phyloP scores from a whole-genome alignment of 2,113 vertebrate genomes.

The Ptyas mucosa region DNA sequence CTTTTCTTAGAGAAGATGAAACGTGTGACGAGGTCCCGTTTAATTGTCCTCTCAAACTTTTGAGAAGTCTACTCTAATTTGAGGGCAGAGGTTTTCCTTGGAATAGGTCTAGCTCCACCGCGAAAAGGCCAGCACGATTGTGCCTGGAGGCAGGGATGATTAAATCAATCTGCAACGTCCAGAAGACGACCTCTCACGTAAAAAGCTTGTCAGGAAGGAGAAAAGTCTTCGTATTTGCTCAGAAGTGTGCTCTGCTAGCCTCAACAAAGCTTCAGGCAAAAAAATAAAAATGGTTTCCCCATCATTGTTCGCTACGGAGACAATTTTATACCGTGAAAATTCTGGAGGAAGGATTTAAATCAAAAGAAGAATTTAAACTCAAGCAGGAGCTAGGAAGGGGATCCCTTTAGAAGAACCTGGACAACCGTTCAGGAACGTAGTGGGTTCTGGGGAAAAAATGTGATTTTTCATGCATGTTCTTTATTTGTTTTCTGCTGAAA shows the following conservation, averaged over 20 bases:
- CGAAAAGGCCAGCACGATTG: fast-evolving
- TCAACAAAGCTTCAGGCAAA: neutral
- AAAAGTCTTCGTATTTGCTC: neutral
- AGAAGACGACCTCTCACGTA: neutral
- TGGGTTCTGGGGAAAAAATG: neutral
- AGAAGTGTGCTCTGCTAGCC: neutral
- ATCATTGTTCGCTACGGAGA: neutral
- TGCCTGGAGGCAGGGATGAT: neutral
- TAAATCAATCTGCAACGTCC: neutral
- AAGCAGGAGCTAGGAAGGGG: neutral
- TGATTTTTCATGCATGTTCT: neutral
- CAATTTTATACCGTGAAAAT: neutral
- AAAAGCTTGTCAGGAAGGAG: neutral
- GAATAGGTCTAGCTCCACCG: neutral
- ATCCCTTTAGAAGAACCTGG: neutral
- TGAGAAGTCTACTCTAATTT: neutral
- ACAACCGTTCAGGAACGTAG: neutral
- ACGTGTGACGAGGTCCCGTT: neutral
- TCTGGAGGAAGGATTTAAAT: no score
- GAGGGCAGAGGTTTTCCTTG: neutral
- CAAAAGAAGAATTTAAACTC: neutral
- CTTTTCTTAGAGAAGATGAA: conserved; percentile 10
- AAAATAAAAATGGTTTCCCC: neutral
- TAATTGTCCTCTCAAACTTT: neutral
- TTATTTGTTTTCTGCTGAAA: fast-evolving